Evolutionary conservation across 2,113 vertebrate genomes (phyloP).

Genomic region (Dasyurus viverrinus): DNA sequence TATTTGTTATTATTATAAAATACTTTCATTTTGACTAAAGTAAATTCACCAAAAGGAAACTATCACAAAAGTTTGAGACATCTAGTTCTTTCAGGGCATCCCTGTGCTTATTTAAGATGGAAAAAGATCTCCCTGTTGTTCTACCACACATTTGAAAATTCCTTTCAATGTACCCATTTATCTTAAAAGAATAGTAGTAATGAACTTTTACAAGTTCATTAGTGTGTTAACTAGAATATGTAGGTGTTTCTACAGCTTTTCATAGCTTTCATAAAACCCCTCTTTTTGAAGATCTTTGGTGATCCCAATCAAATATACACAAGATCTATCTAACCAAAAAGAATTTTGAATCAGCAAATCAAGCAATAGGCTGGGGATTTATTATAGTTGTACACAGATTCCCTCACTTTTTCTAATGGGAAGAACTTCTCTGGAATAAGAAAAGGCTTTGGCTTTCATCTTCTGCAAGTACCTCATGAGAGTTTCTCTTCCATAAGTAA

Average conservation of each 20-base stretch:
- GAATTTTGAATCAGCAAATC: neutral
- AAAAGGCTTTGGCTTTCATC: neutral
- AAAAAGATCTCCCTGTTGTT: conserved; percentile 61
- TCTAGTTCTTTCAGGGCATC: conserved; percentile 46
- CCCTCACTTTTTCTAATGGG: conserved; percentile 5
- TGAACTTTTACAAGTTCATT: conserved; percentile 51
- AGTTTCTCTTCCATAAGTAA: neutral
- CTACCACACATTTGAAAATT: conserved; percentile 60
- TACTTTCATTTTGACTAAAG: no score
- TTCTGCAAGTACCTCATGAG: neutral
- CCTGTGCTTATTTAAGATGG: conserved; percentile 50
- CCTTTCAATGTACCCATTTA: conserved; percentile 62
- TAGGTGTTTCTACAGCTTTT: conserved; percentile 35
- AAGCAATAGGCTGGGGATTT: neutral
- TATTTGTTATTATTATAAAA: no score
- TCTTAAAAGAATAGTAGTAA: conserved; percentile 52
- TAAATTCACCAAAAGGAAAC: no score
- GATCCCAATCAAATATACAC: neutral
- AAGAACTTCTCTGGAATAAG: neutral
- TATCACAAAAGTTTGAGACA: no score
- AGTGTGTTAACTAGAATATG: neutral
- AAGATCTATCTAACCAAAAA: conserved; percentile 41
- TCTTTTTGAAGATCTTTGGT: neutral
- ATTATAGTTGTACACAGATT: neutral
- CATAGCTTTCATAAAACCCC: conserved; percentile 33